These are phyloP conservation scores for Epinephelus awoara DNA, from an alignment of 2,797 vertebrate genomes.

Conservation along the genomic window DNA sequence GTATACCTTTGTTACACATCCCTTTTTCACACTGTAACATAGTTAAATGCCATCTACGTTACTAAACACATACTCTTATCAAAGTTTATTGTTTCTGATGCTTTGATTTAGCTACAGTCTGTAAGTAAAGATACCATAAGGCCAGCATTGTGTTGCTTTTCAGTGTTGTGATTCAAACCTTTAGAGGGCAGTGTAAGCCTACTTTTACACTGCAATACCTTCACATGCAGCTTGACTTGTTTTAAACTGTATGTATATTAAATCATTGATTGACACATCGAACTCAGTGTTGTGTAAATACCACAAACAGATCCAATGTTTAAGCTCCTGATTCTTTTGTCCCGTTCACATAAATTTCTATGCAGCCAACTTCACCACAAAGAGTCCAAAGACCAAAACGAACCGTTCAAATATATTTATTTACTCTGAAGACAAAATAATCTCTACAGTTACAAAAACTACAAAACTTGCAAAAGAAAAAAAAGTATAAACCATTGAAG, in stretches of 20 bases:
- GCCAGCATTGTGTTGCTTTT: background rate
- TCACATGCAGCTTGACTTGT: background rate
- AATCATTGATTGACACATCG: no score
- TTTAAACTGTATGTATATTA: no score
- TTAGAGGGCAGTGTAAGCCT: constrained; percentile 42
- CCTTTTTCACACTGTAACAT: no score
- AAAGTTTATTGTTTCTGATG: no score
- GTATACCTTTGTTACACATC: no score
- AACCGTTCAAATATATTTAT: constrained; percentile 84
- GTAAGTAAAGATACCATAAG: background rate
- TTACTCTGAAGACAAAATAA: constrained; percentile 82
- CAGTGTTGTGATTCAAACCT: background rate
- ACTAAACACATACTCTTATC: no score
- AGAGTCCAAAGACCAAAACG: background rate
- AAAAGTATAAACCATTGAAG: constrained; percentile 43
- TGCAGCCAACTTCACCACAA: background rate
- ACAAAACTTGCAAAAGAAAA: constrained; percentile 73
- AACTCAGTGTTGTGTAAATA: background rate
- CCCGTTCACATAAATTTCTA: background rate
- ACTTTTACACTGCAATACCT: background rate
- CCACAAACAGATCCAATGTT: background rate
- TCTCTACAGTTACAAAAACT: constrained; percentile 83
- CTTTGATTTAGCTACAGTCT: background rate
- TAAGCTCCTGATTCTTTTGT: background rate
- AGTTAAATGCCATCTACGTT: no score